phyloP scores from a whole-genome alignment of 2,113 vertebrate genomes.

The Circaetus cinerascens region DNA sequence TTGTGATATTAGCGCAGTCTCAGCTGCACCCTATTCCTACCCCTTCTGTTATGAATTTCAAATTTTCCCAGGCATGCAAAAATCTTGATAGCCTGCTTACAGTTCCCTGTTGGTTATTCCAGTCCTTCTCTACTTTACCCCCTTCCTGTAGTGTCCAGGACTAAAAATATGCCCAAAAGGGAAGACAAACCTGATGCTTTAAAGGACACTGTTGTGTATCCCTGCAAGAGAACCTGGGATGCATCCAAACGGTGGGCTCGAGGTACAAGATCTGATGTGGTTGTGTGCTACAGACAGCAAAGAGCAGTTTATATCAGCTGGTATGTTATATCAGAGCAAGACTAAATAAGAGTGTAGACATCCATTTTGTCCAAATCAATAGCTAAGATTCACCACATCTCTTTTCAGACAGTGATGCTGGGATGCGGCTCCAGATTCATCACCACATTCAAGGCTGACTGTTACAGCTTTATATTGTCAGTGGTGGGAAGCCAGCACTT shows the following conservation, averaged over 20 bases:
- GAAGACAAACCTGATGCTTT: neutral
- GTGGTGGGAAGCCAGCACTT: neutral
- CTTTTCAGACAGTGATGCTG: neutral
- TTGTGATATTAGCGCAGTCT: neutral
- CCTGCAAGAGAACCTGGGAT: neutral
- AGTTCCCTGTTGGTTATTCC: neutral
- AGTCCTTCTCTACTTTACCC: neutral
- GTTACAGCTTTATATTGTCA: neutral
- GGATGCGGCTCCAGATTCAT: neutral
- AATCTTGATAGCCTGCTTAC: neutral
- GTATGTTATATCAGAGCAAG: neutral
- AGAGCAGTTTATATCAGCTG: neutral
- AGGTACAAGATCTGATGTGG: neutral
- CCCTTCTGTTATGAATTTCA: neutral
- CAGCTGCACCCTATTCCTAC: neutral
- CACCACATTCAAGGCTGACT: neutral
- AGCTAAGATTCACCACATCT: neutral
- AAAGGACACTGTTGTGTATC: neutral
- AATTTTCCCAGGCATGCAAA: neutral
- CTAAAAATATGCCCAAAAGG: neutral
- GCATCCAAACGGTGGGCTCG: rapidly evolving
- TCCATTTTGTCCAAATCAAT: neutral
- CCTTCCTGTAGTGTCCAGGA: neutral
- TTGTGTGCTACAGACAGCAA: neutral
- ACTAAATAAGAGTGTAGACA: neutral